Percentiles rank a stretch among this genome's conserved stretches.
These are phyloP conservation scores for Drosophila malerkotliana DNA, from an alignment of 1,140 invertebrate genomes.

Conservation along the genomic window DNA sequence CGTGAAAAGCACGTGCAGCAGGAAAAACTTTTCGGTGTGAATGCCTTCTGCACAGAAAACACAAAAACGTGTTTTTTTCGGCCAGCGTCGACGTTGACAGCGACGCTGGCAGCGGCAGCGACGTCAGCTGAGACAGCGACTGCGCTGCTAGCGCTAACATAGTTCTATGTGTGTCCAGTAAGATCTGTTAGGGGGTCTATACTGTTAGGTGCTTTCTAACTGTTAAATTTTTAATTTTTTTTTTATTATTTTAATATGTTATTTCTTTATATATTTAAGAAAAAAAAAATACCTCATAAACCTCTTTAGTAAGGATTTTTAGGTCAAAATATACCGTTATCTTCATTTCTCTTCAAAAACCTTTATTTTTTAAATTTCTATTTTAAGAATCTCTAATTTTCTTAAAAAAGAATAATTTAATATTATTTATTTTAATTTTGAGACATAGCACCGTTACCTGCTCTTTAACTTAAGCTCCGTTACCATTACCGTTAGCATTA, in stretches of 20 bases:
- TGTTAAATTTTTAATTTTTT: constrained; percentile 2
- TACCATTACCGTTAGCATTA: background rate
- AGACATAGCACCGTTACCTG: no score
- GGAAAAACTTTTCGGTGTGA: constrained; percentile 64
- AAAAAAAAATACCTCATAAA: no score
- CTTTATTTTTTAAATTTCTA: no score
- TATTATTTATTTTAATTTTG: no score
- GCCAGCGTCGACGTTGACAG: constrained; percentile 16
- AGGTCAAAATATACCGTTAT: no score
- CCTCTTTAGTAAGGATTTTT: no score
- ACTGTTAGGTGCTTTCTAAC: background rate
- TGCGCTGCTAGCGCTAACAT: constrained; percentile 3
- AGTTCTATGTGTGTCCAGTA: background rate
- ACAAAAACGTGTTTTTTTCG: constrained; percentile 79
- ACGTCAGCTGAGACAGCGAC: constrained; percentile 22
- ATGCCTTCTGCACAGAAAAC: constrained; percentile 72
- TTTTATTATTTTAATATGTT: background rate
- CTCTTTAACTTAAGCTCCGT: background rate
- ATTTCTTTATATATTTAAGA: no score
- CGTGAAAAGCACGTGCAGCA: constrained; percentile 72
- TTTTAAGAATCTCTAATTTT: no score
- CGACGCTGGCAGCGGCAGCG: background rate
- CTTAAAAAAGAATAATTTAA: no score
- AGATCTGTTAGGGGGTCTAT: constrained; percentile 34
- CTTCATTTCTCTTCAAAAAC: no score